A percentile compares a stretch with the other conserved stretches of the same genome.
Conservation (phyloP, 2,113 vertebrate species). For the Prochilodus magdalenae region DNA sequence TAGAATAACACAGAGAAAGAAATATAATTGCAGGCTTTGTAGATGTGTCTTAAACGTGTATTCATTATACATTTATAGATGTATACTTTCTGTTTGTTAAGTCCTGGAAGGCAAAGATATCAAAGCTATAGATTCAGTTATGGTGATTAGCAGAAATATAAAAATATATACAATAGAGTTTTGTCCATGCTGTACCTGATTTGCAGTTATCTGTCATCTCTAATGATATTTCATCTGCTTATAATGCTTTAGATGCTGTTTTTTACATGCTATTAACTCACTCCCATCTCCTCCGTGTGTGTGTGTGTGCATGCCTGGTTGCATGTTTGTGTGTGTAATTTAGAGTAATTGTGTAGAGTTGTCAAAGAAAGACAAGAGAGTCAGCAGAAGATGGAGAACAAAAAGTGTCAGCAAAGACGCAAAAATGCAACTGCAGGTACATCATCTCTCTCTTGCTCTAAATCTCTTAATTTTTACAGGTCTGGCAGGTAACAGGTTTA, state of each 20-base stretch:
- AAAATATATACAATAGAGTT: conserved; percentile 1
- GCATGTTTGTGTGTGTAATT: conserved; percentile 73
- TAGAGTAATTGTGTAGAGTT: conserved; percentile 99
- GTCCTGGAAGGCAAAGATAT: too few species aligned
- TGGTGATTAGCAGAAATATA: neutral
- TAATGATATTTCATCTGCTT: conserved; percentile 34
- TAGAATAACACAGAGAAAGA: too few species aligned
- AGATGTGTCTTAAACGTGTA: too few species aligned
- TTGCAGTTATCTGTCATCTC: conserved; percentile 7
- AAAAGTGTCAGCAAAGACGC: conserved; percentile 99
- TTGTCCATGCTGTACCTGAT: conserved; percentile 2
- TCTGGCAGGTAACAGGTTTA: neutral
- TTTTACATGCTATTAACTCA: conserved; percentile 79
- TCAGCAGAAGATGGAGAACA: conserved; percentile 99
- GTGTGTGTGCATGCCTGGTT: conserved; percentile 64
- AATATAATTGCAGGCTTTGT: too few species aligned
- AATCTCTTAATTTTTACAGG: neutral
- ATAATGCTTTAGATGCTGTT: conserved; percentile 51
- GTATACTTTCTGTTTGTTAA: too few species aligned
- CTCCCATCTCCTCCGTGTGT: conserved; percentile 56
- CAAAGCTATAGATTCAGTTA: neutral
- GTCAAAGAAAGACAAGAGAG: conserved; percentile 99
- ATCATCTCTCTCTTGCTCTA: conserved; percentile 45
- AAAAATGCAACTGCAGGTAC: conserved; percentile 99
- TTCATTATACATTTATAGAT: too few species aligned